phyloP scores from a whole-genome alignment of 2,888 invertebrate species.

The Globia sparganii region DNA sequence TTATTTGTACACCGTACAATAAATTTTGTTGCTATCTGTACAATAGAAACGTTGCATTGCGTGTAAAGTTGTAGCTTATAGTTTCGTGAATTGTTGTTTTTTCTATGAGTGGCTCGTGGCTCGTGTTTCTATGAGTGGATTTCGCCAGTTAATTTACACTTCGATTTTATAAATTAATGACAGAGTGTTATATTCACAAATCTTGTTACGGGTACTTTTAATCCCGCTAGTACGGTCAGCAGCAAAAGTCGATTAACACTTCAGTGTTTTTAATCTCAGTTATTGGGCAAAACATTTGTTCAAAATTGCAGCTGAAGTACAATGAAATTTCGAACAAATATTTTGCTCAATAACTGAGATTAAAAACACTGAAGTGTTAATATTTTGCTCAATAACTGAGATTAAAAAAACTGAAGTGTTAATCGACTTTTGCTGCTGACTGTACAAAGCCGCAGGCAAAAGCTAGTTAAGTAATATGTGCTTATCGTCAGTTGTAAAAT shows the following conservation, averaged over 20 bases:
- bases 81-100: conserved; percentile 40
- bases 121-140: not conserved
- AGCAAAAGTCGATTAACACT: too few relatives aligned
- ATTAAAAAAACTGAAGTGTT: too few relatives aligned
- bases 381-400: too few relatives aligned
- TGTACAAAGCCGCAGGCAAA: too few relatives aligned
- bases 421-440: too few relatives aligned
- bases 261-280: too few relatives aligned
- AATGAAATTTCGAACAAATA: too few relatives aligned
- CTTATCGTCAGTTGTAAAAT: not conserved
- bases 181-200: not conserved
- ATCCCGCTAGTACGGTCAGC: too few relatives aligned
- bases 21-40: conserved; percentile 68
- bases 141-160: not conserved
- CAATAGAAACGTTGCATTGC: conserved; percentile 56
- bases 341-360: too few relatives aligned
- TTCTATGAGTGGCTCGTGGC: not conserved
- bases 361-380: too few relatives aligned
- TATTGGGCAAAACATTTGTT: too few relatives aligned
- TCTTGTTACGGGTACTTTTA: not conserved
- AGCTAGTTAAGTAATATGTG: not conserved
- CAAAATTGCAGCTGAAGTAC: too few relatives aligned
- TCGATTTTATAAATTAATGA: not conserved
- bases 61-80: conserved; percentile 41
- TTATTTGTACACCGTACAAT: conserved; percentile 70